Conservation (phyloP, 2,888 invertebrate genomes). For the Abrostola tripartita region DNA sequence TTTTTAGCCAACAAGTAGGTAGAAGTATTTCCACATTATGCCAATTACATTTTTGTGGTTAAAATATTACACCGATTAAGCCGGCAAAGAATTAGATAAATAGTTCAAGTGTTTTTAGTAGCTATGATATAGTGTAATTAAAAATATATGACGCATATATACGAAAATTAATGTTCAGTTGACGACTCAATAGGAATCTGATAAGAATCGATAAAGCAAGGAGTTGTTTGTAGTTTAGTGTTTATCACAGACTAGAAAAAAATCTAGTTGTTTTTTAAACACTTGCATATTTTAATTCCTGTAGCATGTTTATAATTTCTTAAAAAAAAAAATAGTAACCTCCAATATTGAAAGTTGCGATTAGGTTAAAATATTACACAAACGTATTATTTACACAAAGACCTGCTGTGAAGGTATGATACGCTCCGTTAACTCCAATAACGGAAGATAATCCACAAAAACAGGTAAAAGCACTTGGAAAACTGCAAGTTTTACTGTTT, state of each 20-base stretch:
- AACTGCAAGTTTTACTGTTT: conserved; percentile 66
- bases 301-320: conserved; percentile 16
- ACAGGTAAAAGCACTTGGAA: conserved; percentile 74
- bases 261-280: conserved; percentile 6
- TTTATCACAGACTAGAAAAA: conserved; percentile 12
- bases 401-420: conserved; percentile 69
- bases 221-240: conserved; percentile 15
- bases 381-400: conserved; percentile 58
- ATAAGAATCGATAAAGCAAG: conserved; percentile 38
- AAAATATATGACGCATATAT: not conserved
- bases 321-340: conserved; percentile 39
- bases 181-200: conserved; percentile 31
- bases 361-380: conserved; percentile 28
- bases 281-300: not conserved
- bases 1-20: not conserved
- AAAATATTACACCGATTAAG: not conserved
- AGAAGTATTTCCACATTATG: not conserved
- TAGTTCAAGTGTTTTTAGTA: not conserved
- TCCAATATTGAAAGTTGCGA: conserved; percentile 31
- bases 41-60: not conserved
- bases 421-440: conserved; percentile 75
- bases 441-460: conserved; percentile 72
- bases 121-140: not conserved
- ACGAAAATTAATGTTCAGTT: conserved; percentile 9
- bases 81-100: not conserved